Conservation (phyloP, 2,888 invertebrate species). For the Conistra vaccinii region DNA sequence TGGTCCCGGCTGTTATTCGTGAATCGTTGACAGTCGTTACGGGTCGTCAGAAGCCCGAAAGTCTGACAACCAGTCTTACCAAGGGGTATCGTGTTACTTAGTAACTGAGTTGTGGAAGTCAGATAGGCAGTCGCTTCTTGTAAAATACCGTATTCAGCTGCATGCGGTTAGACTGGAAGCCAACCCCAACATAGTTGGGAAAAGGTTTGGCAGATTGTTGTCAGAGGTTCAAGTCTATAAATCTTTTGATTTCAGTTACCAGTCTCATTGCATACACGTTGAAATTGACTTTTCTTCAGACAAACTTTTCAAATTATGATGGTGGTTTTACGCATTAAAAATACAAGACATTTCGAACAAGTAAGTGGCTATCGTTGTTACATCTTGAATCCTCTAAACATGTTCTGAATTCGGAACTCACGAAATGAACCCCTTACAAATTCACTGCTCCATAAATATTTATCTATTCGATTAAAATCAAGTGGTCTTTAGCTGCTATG, state of each 20-base stretch:
- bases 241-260: slow-evolving; percentile 32
- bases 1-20: no score
- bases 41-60: no score
- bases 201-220: no score
- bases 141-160: no score
- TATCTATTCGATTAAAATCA: neutral
- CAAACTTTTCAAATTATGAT: slow-evolving; percentile 9
- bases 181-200: no score
- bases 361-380: slow-evolving; percentile 28
- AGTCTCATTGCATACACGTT: neutral
- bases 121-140: no score
- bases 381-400: neutral
- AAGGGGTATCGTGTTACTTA: no score
- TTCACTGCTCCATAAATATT: neutral
- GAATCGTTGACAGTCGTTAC: no score
- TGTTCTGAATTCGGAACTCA: neutral
- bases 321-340: neutral
- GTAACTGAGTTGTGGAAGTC: no score
- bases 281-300: slow-evolving; percentile 28
- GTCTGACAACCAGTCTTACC: no score
- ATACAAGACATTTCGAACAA: slow-evolving; percentile 7
- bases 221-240: neutral
- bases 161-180: no score
- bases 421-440: neutral
- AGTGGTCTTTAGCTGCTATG: neutral